Base-by-base conservation (phyloP, 2,888 invertebrate species). In the Endomychus coccineus region DNA sequence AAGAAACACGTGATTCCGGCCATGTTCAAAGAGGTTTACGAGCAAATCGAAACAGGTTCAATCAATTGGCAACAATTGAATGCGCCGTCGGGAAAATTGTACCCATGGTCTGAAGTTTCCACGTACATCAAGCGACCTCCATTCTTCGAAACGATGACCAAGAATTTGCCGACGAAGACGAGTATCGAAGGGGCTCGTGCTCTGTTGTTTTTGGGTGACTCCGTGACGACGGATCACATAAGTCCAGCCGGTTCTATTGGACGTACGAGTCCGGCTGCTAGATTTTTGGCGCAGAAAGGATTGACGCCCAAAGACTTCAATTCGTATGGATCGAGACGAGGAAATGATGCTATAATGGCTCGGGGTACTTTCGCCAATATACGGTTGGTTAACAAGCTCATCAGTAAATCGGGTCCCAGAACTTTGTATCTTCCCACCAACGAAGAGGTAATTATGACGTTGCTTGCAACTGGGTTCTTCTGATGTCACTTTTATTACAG, bases 351-450 rank as follows among this genome's bases (percentile, higher is more conserved):
- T 14, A 80, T 98, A 4, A 98, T 98, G 97, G 82, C 85, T 0
- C 79, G 97, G 27, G 97, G 97, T 14, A 97, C 97, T 0, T 98
- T 98, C 68, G 97, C 97, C 24, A 98, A 98, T 70, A 96, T 96
- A 58, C 82, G 97, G 1, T 66, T 98, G 34, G 78, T 94, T 7
- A 98, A 98, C 71, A 92, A 90, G 64, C 78, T 95, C 56, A 67
- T 84, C 36, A 70, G 76, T 9, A 77, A 77, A 49, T 67, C 88
- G 2, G 96, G 92, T 3, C 90, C 96, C 1, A 73, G 75, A 51
- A 96, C 97, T 2, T 61, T 86, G 21, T 88, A 96, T 70, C 70
- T 89, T 52, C 94, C 95, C 22, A 82, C 82, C 35, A 82, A 81
- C 6, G 89, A 96, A 58, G 79, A 83, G 69, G 82, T 81, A 49